Evolutionary conservation across 1,140 invertebrate species (phyloP).

Genomic region (Amphibalanus amphitrite): DNA sequence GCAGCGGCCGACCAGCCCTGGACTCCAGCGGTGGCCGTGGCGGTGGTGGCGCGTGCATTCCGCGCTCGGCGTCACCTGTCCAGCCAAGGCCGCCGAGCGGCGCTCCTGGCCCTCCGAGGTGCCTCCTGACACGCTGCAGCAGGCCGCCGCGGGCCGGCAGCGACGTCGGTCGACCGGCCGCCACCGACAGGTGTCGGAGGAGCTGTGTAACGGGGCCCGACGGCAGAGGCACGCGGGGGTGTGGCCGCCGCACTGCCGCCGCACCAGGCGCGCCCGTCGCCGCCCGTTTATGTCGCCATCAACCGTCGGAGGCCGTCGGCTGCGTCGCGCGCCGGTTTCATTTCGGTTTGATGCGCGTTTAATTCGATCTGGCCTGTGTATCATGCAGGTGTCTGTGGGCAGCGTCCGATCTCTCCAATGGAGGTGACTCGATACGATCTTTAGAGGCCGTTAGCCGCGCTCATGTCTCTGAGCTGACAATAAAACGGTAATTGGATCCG

Average conservation of each 20-base stretch:
- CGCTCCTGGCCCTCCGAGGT: no score
- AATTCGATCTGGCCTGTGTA: background rate
- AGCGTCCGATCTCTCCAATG: background rate
- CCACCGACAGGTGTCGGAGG: background rate
- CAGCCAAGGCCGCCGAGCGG: background rate
- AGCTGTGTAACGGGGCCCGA: no score
- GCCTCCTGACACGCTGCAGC: background rate
- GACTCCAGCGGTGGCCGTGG: no score
- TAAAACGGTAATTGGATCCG: background rate
- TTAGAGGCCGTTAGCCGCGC: background rate
- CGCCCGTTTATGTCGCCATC: conserved; percentile 1
- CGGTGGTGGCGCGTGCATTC: background rate
- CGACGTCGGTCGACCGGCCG: no score
- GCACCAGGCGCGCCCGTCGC: no score
- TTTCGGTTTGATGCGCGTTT: background rate
- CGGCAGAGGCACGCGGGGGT: no score
- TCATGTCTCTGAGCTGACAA: background rate
- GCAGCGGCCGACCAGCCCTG: no score
- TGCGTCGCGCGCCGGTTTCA: background rate
- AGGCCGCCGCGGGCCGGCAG: background rate
- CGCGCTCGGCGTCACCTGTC: background rate
- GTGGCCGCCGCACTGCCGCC: background rate
- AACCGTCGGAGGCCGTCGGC: background rate
- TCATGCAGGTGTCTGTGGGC: background rate
- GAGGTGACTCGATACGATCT: background rate